Percentiles rank a stretch among this genome's conserved stretches.
Conservation (phyloP, 2,888 invertebrate species). For the Leucophenga maculata region DNA sequence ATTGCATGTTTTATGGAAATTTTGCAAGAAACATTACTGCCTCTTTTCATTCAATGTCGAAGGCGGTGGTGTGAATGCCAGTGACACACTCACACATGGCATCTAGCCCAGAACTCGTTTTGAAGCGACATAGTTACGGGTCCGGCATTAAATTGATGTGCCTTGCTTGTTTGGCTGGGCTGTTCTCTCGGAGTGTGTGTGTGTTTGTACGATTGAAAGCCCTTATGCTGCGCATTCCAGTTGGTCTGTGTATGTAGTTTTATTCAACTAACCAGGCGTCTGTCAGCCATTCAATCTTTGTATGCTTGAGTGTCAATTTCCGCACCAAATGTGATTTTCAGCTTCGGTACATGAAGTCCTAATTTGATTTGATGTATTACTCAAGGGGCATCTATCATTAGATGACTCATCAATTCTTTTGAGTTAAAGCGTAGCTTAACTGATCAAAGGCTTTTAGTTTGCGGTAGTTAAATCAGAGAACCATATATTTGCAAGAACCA, state of each 20-base stretch:
- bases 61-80: conserved; percentile 2
- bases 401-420: conserved; percentile 7
- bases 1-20: conserved; percentile 66
- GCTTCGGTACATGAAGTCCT: conserved; percentile 50
- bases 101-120: too few relatives aligned
- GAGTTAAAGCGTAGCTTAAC: not conserved
- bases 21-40: conserved; percentile 37
- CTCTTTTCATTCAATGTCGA: not conserved
- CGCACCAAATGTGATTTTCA: conserved; percentile 44
- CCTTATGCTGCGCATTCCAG: not conserved
- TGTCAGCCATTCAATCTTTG: conserved; percentile 44
- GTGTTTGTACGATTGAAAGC: conserved; percentile 27
- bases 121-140: not conserved
- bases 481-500: too few relatives aligned
- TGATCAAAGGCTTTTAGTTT: conserved; percentile 8
- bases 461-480: conserved; percentile 43
- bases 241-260: conserved; percentile 21
- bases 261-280: not conserved
- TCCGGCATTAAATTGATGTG: conserved; percentile 11
- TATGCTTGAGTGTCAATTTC: conserved; percentile 27
- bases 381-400: conserved; percentile 58
- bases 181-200: conserved; percentile 1
- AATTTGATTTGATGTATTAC: conserved; percentile 59
- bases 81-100: not conserved
- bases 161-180: not conserved